Conservation (phyloP, 1,140 invertebrate species). For the Zaprionus inermis region DNA sequence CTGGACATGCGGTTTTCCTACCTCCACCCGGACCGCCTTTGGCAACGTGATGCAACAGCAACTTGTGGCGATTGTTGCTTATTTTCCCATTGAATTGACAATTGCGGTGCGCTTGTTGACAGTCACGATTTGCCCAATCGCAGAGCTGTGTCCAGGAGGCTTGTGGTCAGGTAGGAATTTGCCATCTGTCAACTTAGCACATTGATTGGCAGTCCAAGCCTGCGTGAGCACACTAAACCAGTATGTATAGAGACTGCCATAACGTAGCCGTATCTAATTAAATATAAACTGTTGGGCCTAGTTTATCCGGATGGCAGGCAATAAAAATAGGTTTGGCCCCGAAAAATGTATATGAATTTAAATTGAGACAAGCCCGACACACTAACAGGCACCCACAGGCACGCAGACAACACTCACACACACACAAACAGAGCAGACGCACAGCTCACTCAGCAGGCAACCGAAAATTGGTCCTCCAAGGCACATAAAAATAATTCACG, state of each 20-base stretch:
- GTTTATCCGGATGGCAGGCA: background rate
- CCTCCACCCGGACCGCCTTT: background rate
- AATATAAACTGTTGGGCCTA: slow-evolving; percentile 1
- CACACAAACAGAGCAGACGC: slow-evolving; percentile 2
- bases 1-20: slow-evolving; percentile 54
- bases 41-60: slow-evolving; percentile 22
- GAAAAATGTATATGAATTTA: slow-evolving; percentile 45
- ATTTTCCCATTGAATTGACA: slow-evolving; percentile 67
- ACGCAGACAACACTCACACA: slow-evolving; percentile 9
- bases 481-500: slow-evolving; percentile 78
- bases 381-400: too few species aligned
- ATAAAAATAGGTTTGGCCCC: slow-evolving; percentile 37
- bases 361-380: slow-evolving; percentile 29
- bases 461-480: slow-evolving; percentile 72
- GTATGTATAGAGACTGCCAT: background rate
- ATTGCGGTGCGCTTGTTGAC: slow-evolving; percentile 44
- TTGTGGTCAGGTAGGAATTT: background rate
- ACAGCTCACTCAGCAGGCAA: slow-evolving; percentile 5
- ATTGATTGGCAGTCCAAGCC: background rate
- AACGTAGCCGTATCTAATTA: slow-evolving; percentile 15
- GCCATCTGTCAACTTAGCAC: background rate
- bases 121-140: background rate
- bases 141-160: too few species aligned
- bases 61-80: slow-evolving; percentile 34
- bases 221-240: background rate